Evolutionary conservation across 2,113 vertebrate genomes (phyloP).

Genomic region (Dermatemys mawii): DNA sequence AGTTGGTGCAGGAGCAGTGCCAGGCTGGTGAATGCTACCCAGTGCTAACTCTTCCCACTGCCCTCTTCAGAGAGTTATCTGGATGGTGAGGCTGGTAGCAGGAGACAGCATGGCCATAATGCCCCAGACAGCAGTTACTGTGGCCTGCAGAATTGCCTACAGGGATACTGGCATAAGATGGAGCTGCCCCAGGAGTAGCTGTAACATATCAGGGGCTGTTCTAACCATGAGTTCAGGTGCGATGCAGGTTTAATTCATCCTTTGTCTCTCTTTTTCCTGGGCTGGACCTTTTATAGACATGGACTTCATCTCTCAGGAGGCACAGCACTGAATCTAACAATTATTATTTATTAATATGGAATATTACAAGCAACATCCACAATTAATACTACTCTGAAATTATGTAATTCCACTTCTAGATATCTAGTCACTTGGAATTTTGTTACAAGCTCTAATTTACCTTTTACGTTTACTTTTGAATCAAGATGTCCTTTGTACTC

Average conservation of each 20-base stretch:
- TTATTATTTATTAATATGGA: background rate
- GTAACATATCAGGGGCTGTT: too few species aligned
- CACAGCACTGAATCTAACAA: background rate
- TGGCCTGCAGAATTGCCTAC: background rate
- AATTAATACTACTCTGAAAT: background rate
- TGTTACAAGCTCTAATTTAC: background rate
- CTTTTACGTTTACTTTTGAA: background rate
- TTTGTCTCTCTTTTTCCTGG: background rate
- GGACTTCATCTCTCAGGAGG: background rate
- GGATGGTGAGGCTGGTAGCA: background rate
- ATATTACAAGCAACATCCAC: background rate
- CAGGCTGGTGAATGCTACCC: background rate
- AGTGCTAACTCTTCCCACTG: background rate
- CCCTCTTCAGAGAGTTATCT: background rate
- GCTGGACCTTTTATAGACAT: background rate
- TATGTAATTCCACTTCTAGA: background rate
- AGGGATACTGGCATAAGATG: background rate
- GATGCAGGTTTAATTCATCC: background rate
- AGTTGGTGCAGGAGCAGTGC: background rate
- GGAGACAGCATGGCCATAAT: background rate
- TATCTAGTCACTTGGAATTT: rapidly evolving
- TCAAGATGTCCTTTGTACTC: background rate
- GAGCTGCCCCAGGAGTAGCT: background rate
- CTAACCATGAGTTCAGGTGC: background rate
- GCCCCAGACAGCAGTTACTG: background rate